Percentiles rank a stretch among this genome's conserved stretches.
Evolutionary conservation across 1,140 invertebrate species (phyloP).

Genomic region (Batillaria attramentaria): DNA sequence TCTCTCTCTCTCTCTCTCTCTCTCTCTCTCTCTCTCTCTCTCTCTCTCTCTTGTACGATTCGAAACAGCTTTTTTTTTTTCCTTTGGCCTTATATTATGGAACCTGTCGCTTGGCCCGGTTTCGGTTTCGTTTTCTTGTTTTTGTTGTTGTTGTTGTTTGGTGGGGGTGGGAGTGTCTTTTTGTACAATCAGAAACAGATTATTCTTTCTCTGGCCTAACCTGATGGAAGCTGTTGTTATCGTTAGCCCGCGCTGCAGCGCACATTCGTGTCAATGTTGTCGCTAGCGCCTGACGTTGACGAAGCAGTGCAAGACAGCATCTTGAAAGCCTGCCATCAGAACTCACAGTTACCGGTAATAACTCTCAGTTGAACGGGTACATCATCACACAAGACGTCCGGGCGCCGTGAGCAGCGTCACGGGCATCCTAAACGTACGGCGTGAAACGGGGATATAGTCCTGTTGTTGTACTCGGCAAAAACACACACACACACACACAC

Average conservation of each 20-base stretch:
- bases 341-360: background rate
- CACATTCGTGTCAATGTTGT: no score
- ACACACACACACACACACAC: slow-evolving; percentile 14
- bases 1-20: background rate
- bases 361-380: background rate
- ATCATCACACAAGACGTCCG: background rate
- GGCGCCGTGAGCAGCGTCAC: background rate
- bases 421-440: no score
- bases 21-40: background rate
- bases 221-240: no score
- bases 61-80: background rate
- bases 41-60: slow-evolving; percentile 3
- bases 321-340: background rate
- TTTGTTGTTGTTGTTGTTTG: background rate
- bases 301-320: background rate
- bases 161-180: background rate
- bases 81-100: background rate
- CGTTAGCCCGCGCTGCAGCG: no score
- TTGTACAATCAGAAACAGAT: no score
- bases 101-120: background rate
- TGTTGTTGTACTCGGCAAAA: background rate
- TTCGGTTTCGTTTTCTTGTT: background rate
- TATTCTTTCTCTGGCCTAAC: no score
- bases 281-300: no score
- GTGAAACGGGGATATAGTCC: no score